These are phyloP conservation scores for Ambastaia sidthimunki DNA, from an alignment of 2,797 vertebrate species.

Conservation along the genomic window DNA sequence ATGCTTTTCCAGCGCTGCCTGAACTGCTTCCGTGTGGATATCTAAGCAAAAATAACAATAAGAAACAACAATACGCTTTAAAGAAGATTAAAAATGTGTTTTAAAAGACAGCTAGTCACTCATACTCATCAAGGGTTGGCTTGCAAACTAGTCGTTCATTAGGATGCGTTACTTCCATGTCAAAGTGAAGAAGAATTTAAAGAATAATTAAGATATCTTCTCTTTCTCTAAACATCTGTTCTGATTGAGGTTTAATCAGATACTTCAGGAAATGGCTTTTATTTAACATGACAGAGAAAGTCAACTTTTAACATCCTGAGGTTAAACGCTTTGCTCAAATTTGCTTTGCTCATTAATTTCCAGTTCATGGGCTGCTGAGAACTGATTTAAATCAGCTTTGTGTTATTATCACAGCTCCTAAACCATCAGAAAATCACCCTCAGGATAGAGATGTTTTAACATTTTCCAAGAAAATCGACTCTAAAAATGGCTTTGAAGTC, in stretches of 20 bases:
- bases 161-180: neutral
- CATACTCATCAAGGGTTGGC: no score
- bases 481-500: no score
- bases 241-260: neutral
- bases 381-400: neutral
- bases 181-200: neutral
- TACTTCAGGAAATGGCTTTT: neutral
- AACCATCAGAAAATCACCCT: neutral
- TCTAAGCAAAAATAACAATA: conserved; percentile 73
- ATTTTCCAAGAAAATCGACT: no score
- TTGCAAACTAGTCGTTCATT: no score
- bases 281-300: neutral
- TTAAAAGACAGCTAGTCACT: no score
- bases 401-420: neutral
- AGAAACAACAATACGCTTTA: neutral
- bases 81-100: no score
- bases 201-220: neutral
- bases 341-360: conserved; percentile 11
- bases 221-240: neutral
- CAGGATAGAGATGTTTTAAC: no score
- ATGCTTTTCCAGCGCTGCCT: conserved; percentile 95
- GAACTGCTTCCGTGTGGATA: conserved; percentile 94
- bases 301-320: conserved; percentile 13
- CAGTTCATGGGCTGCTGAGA: neutral
- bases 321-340: conserved; percentile 21